Evolutionary conservation across 2,113 vertebrate species (phyloP), one percentile per base, ranked within the genome.

Genomic region (Herpetotheres cachinnans): DNA sequence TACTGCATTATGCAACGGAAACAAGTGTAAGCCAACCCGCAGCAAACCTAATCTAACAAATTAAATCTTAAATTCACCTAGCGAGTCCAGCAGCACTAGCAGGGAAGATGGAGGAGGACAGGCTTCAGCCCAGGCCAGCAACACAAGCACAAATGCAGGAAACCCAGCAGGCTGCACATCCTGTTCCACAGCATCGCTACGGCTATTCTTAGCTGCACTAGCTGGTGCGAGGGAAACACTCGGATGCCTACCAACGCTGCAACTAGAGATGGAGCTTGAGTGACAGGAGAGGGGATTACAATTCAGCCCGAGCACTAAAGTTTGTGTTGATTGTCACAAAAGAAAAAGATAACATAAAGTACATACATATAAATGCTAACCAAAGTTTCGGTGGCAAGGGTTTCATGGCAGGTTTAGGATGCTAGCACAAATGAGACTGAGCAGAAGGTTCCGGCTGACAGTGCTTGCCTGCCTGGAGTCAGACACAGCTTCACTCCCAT

Each of bases 111-210:
- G 87, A 38, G 65, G 63, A 32, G 49, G 47, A 70, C 66, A 73
- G 86, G 40, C 80, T 86, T 42, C 62, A 58, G 77, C 36, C 36
- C 91, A 36, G 86, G 95, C 91, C 89, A 72, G 95, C 86, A 47
- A 24, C 69, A 38, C 1, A 2, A 92, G 70, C 61, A 96, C 93
- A 96, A 96, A 95, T 1, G 42, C 84, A 97, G 96, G 96, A 97
- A 97, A 52, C 95, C 17, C 96, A 95, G 96, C 96, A 97, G 93
- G 96, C 95, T 96, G 96, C 79, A 86, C 87, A 50, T 96, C 96
- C 96, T 94, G 90, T 50, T 77, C 93, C 87, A n/a, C 66, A 58
- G 95, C 87, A 94, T 73, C 36, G 2, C 61, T 25, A 12, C 0
- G 10, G 92, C 87, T 95, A 95, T 96, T 96, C 93, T 97, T 94